A percentile compares a stretch with the other conserved stretches of the same genome.
These are phyloP conservation scores for Brachionus sp. DNA, from an alignment of 1,140 invertebrate genomes.

Conservation along the genomic window DNA sequence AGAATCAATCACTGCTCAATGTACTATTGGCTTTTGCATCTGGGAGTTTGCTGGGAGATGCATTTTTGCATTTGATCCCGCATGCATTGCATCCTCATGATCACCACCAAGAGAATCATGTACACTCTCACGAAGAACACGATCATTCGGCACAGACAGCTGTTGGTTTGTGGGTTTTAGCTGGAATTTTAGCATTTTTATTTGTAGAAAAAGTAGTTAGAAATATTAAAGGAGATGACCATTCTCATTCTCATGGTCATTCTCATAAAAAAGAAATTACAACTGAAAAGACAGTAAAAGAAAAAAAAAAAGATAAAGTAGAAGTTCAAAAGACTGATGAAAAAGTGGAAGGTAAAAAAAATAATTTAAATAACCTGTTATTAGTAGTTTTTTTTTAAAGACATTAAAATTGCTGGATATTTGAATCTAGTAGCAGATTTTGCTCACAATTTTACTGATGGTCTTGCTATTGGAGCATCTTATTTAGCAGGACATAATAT, in stretches of 20 bases:
- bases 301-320: neutral
- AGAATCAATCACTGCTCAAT: slow-evolving; percentile 75
- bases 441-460: slow-evolving; percentile 94
- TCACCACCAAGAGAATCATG: slow-evolving; percentile 63
- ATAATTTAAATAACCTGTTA: neutral
- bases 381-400: slow-evolving; percentile 51
- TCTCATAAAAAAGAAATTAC: slow-evolving; percentile 47
- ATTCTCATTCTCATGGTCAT: slow-evolving; percentile 44
- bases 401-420: slow-evolving; percentile 87
- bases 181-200: slow-evolving; percentile 84
- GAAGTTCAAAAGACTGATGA: slow-evolving; percentile 32
- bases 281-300: slow-evolving; percentile 17
- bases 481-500: slow-evolving; percentile 74
- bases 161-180: slow-evolving; percentile 81
- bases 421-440: slow-evolving; percentile 90
- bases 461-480: slow-evolving; percentile 91
- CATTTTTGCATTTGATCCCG: slow-evolving; percentile 91
- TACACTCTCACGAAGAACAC: slow-evolving; percentile 70
- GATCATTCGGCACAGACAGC: slow-evolving; percentile 66
- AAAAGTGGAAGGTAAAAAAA: neutral
- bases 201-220: slow-evolving; percentile 87
- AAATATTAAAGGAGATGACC: slow-evolving; percentile 20
- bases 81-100: slow-evolving; percentile 68
- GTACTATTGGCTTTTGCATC: slow-evolving; percentile 87
- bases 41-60: slow-evolving; percentile 87